Base-by-base conservation (phyloP, 2,797 vertebrate genomes). In the Cuculus canorus region DNA sequence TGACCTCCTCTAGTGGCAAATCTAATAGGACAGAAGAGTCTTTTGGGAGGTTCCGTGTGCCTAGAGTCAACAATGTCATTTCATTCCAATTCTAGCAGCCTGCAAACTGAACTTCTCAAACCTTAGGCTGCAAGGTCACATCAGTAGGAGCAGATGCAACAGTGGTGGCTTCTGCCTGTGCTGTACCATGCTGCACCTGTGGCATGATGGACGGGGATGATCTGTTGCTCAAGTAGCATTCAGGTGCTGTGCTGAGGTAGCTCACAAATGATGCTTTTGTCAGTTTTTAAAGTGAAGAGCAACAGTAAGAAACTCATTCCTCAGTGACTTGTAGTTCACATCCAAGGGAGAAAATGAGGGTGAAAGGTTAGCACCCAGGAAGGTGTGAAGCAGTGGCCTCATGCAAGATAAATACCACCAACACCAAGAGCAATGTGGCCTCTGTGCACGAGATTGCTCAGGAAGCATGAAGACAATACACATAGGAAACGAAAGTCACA, bases 61-160 rank as follows among this genome's bases (percentile, higher is more conserved):
- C 48, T 19, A 50, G n/a, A 27, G 82, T 11, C 45, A 84, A 48
- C 30, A 59, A 22, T 0, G 10, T 13, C 0, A 19, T 41, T 86
- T 80, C 24, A 35, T 35, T 64, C 2, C 7, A 19, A 65, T 57
- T 33, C 73, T 45, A 61, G 53, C 69, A 68, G 33, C 8, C 66
- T 50, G 59, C 73, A 65, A 21, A 60, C 11, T 17, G 21, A 59
- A 32, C 32, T 50, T 57, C 54, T 10, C 47, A 32, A 65, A 47
- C 59, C 7, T 23, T 47, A 1, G 2, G 10, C 8, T 53, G 19
- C 28, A 81, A 64, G 37, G 33, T 45, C 9, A 1, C 1, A 2
- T 71, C 33, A 77, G 32, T 32, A 79, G 28, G 9, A 25, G 3
- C 4, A 5, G 28, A 37, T 68, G 24, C 5, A 22, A 23, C 30